Percentiles rank a stretch among this genome's conserved stretches.
These are phyloP conservation scores for Oasisia sp. DNA, from an alignment of 2,888 invertebrate genomes.

Conservation along the genomic window DNA sequence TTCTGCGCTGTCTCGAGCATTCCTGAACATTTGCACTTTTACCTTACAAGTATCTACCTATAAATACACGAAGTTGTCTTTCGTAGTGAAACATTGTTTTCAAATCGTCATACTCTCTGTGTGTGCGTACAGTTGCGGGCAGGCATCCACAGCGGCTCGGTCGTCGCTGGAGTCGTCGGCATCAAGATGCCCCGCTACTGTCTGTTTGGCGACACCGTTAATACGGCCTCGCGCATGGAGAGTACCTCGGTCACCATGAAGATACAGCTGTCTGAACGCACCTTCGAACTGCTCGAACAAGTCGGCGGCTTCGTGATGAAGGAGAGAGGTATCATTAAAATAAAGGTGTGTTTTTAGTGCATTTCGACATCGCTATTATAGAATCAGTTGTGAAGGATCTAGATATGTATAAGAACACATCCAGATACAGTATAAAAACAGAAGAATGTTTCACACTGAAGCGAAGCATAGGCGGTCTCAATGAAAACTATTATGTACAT, in stretches of 20 bases:
- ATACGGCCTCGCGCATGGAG: conserved; percentile 41
- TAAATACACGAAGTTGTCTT: no score
- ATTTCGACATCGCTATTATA: no score
- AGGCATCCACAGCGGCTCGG: conserved; percentile 37
- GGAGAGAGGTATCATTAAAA: conserved; percentile 28
- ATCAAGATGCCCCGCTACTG: conserved; percentile 43
- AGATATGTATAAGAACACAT: no score
- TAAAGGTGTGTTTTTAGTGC: conserved; percentile 34
- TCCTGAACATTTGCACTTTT: no score
- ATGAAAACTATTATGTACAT: no score
- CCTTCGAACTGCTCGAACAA: conserved; percentile 28
- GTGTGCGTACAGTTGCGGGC: conserved; percentile 29
- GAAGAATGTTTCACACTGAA: no score
- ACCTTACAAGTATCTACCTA: no score
- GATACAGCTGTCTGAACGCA: conserved; percentile 39
- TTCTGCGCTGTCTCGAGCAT: no score
- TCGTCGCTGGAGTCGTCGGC: conserved; percentile 41
- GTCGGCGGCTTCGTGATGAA: conserved; percentile 31
- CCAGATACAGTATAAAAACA: no score
- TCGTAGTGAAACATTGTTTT: no score
- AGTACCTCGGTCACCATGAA: conserved; percentile 36
- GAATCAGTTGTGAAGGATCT: no score
- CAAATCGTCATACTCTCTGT: neutral
- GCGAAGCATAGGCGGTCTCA: no score
- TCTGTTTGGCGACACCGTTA: conserved; percentile 42